Base-by-base conservation (phyloP, 2,888 invertebrate genomes). In the Athalia cordata region DNA sequence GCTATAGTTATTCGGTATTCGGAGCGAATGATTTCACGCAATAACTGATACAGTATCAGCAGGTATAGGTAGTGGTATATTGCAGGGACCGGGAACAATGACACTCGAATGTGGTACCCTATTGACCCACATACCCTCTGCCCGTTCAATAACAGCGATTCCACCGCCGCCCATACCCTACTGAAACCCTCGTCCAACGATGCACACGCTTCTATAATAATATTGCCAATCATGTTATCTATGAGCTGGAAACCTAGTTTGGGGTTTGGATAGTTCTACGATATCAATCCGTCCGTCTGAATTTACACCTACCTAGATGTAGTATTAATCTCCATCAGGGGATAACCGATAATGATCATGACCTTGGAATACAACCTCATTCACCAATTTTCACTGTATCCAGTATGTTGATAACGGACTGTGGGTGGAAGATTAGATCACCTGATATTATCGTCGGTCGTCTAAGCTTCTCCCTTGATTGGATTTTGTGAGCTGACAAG, bases 131-230 rank as follows among this genome's bases (percentile, higher is more conserved):
- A 52, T 62, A 62, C 29, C 45, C 64, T 49, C 64, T 62, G 29
- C 52, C 29, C 75, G 50, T 29, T 75, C 62, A 64, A 75, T 75
- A 45, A 62, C 52, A 45, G 49, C 62, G 59, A 75, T 75, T 75
- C 15, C 62, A n/a, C 75, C 64, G 50, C 62, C 50, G 5, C 72
- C 57, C n/a, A 55, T 29, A 29, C 29, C 29, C 62, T 13, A 62
- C n/a, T 13, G 4, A 29, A 15, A 55, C 57, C 57, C 72, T 59
- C 13, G 11, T 13, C 59, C 29, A 15, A 61, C 62, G 52, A 61
- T 75, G 62, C 75, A 64, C 15, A 43, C 62, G 62, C 50, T 49
- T 49, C 62, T 50, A 29, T 29, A 52, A 62, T 75, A 52, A 75
- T 62, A 75, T 75, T 75, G 50, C 43, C 62, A 64, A 75, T 75